Conservation (phyloP, 2,113 vertebrate genomes). For the Fulmarus glacialis region DNA sequence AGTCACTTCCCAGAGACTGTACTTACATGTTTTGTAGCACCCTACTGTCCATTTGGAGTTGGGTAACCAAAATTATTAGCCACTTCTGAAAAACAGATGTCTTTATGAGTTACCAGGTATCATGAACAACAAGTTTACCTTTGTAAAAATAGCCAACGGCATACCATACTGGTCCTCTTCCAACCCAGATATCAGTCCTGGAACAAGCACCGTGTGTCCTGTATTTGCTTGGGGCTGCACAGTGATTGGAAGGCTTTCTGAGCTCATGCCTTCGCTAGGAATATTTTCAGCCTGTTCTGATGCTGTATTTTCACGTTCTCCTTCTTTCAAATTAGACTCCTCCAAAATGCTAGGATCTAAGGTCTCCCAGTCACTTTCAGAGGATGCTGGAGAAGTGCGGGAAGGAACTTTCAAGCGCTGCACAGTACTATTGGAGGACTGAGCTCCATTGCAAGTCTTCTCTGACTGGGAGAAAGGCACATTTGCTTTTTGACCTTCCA, state of each 20-base stretch:
- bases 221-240: slow-evolving; percentile 82
- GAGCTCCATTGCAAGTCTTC: slow-evolving; percentile 23
- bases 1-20: neutral
- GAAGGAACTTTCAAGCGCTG: slow-evolving; percentile 80
- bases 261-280: slow-evolving; percentile 49
- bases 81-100: neutral
- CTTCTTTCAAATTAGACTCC: slow-evolving; percentile 71
- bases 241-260: slow-evolving; percentile 83
- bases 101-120: neutral
- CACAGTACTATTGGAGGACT: slow-evolving; percentile 22
- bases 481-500: neutral
- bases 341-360: slow-evolving; percentile 89
- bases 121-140: slow-evolving; percentile 76
- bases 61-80: neutral
- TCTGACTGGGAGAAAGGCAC: slow-evolving; percentile 17
- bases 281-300: slow-evolving; percentile 59
- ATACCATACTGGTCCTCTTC: slow-evolving; percentile 94
- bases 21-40: neutral
- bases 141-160: slow-evolving; percentile 93
- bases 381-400: slow-evolving; percentile 83
- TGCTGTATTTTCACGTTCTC: slow-evolving; percentile 10
- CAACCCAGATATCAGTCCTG: slow-evolving; percentile 89
- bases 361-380: slow-evolving; percentile 97
- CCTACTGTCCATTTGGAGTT: neutral
- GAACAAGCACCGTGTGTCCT: slow-evolving; percentile 73